Evolutionary conservation across 2,888 invertebrate genomes (phyloP), one percentile per base, ranked within the genome.

Genomic region (Drosophila koepferae): DNA sequence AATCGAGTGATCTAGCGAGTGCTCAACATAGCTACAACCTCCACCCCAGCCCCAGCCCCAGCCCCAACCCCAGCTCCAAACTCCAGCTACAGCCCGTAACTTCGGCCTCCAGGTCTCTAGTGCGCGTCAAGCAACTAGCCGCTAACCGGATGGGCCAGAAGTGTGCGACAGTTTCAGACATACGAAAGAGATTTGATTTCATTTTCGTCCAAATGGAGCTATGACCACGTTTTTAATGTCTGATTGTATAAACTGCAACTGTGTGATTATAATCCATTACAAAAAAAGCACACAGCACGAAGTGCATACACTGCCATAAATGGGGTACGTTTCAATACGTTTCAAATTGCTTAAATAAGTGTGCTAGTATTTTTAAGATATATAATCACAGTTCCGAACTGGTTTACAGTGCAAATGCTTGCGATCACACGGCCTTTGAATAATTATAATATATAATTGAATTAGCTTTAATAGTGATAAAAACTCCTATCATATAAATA

Each of bases 131-230:
- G 44, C 61, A 38, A 41, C 64, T 62, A 62, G 40, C 48, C 58
- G 63, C 46, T 58, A 75, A 87, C 85, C 85, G 85, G 85, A 83
- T 88, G 83, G 71, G 76, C 55, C 54, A 74, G 72, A 70, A 81
- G 79, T 72, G 78, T 70, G 74, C 70, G 82, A 81, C 86, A 82
- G 61, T 80, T 77, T 71, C 74, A 80, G n/a, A n/a, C 72, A 80
- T 80, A 64, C 74, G 82, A 73, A 80, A 78, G 60, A 78, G 78
- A 74, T 82, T 86, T 75, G 71, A 75, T 85, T 86, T 87, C 79
- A 87, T 85, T 82, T 83, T 80, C 23, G 75, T 74, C 79, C 72
- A 85, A 85, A 81, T 79, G 75, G 69, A 79, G 76, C 72, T 75
- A 76, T 85, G 81, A 76, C 79, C 88, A 85, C 81, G 83, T 85